phyloP scores from a whole-genome alignment of 1,140 invertebrate genomes.

The Micrasema minimum region DNA sequence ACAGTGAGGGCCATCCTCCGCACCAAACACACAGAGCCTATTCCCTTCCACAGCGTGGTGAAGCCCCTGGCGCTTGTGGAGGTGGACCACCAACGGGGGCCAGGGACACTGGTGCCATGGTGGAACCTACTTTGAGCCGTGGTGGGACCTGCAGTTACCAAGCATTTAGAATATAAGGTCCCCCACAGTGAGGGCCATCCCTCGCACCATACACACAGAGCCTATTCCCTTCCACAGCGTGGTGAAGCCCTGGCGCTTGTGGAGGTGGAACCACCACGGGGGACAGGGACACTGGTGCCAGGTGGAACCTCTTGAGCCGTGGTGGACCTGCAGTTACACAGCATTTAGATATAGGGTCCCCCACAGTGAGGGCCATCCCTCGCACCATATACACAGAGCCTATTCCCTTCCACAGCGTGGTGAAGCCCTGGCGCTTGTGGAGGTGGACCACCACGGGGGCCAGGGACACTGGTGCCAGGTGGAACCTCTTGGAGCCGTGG shows the following conservation, averaged over 20 bases:
- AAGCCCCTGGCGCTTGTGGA: constrained; percentile 88
- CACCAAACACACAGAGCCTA: constrained; percentile 89
- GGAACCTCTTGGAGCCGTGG: constrained; percentile 75
- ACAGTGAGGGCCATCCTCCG: constrained; percentile 89
- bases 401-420: constrained; percentile 93
- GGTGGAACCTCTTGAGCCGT: constrained; percentile 76
- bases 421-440: constrained; percentile 86
- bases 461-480: constrained; percentile 87
- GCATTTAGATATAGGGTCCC: constrained; percentile 92
- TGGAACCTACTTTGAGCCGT: constrained; percentile 78
- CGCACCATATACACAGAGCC: constrained; percentile 89
- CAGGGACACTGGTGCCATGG: constrained; percentile 85
- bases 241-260: constrained; percentile 85
- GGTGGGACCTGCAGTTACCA: constrained; percentile 84
- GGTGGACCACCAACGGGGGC: constrained; percentile 84
- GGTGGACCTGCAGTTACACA: constrained; percentile 84
- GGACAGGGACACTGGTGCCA: constrained; percentile 86
- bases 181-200: constrained; percentile 90
- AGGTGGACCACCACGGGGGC: constrained; percentile 84
- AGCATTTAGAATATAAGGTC: constrained; percentile 90
- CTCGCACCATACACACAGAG: constrained; percentile 87
- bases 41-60: constrained; percentile 91
- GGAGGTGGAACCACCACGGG: constrained; percentile 84
- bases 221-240: constrained; percentile 95
- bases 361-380: constrained; percentile 89